Conservation (phyloP, 2,888 invertebrate species). For the Trimorus sp. region DNA sequence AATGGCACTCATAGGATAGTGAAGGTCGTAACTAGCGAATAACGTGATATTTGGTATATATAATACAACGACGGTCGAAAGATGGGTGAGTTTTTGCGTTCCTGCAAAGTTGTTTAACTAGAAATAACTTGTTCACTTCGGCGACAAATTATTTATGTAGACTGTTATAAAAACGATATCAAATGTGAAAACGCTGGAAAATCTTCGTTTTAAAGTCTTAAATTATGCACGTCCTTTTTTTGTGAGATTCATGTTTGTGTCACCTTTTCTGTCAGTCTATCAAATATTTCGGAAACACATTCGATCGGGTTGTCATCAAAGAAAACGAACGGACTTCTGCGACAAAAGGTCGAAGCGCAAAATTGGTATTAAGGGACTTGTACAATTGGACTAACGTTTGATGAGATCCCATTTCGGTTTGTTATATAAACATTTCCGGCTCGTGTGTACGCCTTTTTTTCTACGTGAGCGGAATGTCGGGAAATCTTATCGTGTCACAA, state of each 20-base stretch:
- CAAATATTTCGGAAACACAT: conserved; percentile 7
- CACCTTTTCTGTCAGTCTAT: too few species aligned
- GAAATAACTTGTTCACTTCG: conserved; percentile 35
- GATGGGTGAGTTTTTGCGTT: conserved; percentile 28
- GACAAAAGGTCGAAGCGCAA: conserved; percentile 1
- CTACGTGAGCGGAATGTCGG: conserved; percentile 1
- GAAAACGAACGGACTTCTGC: conserved; percentile 45
- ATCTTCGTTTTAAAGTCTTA: neutral
- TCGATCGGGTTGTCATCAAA: conserved; percentile 33
- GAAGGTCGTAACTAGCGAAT: conserved; percentile 34
- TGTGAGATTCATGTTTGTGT: neutral
- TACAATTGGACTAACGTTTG: too few species aligned
- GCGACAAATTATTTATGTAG: conserved; percentile 10
- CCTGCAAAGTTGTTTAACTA: conserved; percentile 51
- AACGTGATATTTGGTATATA: conserved; percentile 72
- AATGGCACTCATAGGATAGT: conserved; percentile 50
- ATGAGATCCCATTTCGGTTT: too few species aligned
- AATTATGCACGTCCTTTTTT: conserved; percentile 1
- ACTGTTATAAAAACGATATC: conserved; percentile 44
- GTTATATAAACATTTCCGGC: neutral
- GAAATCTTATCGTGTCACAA: conserved; percentile 37
- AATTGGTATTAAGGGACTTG: neutral
- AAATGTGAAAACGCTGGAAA: conserved; percentile 46
- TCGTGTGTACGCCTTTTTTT: neutral
- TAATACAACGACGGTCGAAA: conserved; percentile 71